Conservation (phyloP, 2,113 vertebrate species). For the Poecile atricapillus region DNA sequence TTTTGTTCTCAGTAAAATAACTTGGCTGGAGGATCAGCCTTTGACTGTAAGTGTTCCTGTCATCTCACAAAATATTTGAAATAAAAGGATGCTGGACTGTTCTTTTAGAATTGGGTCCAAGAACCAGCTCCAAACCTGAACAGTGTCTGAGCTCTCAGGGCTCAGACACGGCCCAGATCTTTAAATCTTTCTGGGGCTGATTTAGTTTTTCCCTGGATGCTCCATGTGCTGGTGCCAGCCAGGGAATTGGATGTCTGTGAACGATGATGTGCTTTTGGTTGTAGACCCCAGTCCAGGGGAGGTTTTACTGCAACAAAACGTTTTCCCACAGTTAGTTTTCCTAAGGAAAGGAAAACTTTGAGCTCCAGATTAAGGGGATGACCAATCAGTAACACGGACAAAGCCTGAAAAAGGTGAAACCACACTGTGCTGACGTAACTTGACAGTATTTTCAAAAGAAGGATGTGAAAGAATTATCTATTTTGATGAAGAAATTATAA, state of each 20-base stretch:
- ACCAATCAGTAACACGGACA: no score
- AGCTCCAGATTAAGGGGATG: background rate
- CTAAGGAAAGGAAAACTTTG: background rate
- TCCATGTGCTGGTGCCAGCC: background rate
- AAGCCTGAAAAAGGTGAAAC: background rate
- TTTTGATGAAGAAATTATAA: background rate
- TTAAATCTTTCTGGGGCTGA: background rate
- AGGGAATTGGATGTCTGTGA: background rate
- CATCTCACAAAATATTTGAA: background rate
- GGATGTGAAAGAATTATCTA: background rate
- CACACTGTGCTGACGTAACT: accelerated
- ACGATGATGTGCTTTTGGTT: accelerated
- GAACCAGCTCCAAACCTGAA: background rate
- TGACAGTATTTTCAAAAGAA: background rate
- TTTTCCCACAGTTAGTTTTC: background rate
- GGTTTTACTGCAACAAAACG: background rate
- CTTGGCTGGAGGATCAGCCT: background rate
- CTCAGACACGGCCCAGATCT: background rate
- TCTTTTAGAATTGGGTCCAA: background rate
- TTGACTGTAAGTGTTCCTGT: background rate
- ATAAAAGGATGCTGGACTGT: background rate
- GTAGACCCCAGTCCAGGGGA: background rate
- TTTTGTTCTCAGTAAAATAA: background rate
- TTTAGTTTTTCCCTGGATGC: background rate
- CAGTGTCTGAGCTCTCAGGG: background rate